Conservation (phyloP, 2,888 invertebrate species). For the Hydraecia micacea region DNA sequence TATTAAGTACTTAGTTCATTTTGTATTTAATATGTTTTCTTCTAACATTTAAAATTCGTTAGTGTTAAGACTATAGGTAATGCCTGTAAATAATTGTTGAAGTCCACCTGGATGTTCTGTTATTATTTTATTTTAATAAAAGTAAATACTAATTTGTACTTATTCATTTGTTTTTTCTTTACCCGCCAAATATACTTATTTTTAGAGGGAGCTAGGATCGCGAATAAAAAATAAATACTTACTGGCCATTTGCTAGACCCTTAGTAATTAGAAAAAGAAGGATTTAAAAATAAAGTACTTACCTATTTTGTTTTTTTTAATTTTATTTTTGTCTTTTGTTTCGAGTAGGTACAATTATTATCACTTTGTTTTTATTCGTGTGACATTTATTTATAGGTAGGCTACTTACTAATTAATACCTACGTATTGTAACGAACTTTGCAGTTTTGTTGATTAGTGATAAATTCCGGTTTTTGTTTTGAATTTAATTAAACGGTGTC, state of each 20-base stretch:
- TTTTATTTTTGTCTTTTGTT: not conserved
- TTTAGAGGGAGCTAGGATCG: not conserved
- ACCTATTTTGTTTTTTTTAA: not conserved
- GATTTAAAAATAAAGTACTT: not conserved
- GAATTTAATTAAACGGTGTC: not conserved
- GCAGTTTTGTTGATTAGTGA: no score
- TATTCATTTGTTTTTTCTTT: not conserved
- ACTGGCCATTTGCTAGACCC: not conserved
- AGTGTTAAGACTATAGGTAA: not conserved
- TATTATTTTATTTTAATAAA: not conserved
- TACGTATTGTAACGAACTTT: no score
- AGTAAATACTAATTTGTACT: not conserved
- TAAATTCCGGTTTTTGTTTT: no score
- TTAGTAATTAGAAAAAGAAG: not conserved
- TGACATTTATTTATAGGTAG: no score
- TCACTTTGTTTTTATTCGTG: not conserved
- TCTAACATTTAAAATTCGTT: not conserved
- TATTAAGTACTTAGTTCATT: not conserved
- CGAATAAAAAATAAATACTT: not conserved
- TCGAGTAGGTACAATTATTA: no score
- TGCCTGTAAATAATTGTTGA: conserved; percentile 3
- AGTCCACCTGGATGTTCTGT: no score
- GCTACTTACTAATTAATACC: no score
- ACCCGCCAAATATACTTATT: not conserved
- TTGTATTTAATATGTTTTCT: not conserved